Evolutionary conservation across 1,140 invertebrate genomes (phyloP), one percentile per base, ranked within the genome.

Genomic region (Theocolax elegans): DNA sequence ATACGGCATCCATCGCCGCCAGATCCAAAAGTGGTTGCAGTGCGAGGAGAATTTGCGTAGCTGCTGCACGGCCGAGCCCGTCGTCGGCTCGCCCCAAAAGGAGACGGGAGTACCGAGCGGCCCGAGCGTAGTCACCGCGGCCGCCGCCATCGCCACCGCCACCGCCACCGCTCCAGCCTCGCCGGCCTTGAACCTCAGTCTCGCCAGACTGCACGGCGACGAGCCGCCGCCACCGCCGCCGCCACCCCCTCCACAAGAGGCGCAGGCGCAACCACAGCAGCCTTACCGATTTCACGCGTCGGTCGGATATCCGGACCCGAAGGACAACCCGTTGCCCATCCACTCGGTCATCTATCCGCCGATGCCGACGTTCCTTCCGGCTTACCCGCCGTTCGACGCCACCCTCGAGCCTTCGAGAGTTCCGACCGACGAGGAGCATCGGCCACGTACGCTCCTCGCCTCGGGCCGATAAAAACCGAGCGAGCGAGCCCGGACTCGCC

Each of bases 21-120:
- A 95, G 81, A 94, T 95, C 62, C 93, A 95, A 81, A 95, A 95
- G 87, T 95, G 94, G 94, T 81, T 95, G 63, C 93, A 94, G 82
- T 92, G 91, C 74, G 93, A 95, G 81, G 89, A 89, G 35, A 90
- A 90, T 76, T 82, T 95, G 40, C 87, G 91, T 74, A 92, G 89
- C 54, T 90, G 89, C 59, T 89, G 92, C 56, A 83, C 88, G 46
- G 56, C 63, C 64, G 25, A 29, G 73, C 31, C 77, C 53, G 72
- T 66, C 44, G 72, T 66, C 44, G 72, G 71, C 62, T 74, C 76
- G 49, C 40, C 60, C 9, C 65, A 48, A 38, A 56, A 67, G 53
- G 64, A 67, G 25, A n/a, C n/a, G n/a, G n/a, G n/a, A n/a, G n/a
- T n/a, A n/a, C 35, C 38, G 63, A 67, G 42, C 17, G 17, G 1